Base-by-base conservation (phyloP, 2,888 invertebrate species). In the Eupeodes luniger region DNA sequence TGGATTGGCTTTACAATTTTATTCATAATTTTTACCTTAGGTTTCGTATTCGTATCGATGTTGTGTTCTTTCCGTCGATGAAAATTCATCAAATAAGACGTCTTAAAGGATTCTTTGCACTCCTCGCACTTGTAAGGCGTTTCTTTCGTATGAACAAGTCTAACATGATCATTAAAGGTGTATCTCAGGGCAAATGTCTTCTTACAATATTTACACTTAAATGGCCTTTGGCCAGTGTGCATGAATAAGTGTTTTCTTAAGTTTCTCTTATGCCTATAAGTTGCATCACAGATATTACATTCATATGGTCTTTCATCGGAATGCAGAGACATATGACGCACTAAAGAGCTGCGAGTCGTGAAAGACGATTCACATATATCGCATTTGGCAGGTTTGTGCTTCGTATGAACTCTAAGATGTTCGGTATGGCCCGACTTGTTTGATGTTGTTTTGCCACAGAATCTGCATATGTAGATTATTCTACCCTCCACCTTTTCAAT, bases 321-420 rank as follows among this genome's bases (percentile, higher is more conserved):
- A 69, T 89, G 89, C 4, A 85, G 64, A 5, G 40, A 62, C 53
- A 81, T 36, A 27, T 89, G 89, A 10, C 49, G 27, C 6, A 49
- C 51, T 5, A 89, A 66, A 0, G 85, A 85, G 6, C 88, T 67
- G 0, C 61, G 55, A 1, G 80, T 49, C 2, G 89, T 70, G 27
- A 89, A 85, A 27, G 36, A n/a, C 5, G 82, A 49, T 44, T 12
- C 81, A 57, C 89, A 89, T 12, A 82, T 34, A 10, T 72, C 53
- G 34, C 89, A 89, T 66, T 80, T 78, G 40, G 64, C 80, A 0
- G 80, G 80, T 19, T 67, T 79, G 14, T 88, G 69, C 14, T 80
- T 76, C 4, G 81, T 83, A 53, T 89, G 89, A 1, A 85, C 85
- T 36, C 79, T 62, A 14, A 85, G 53, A 55, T 89, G 89, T n/a